Evolutionary conservation across 2,888 invertebrate species (phyloP), one percentile per base, ranked within the genome.

Genomic region (Listrodromus nycthemerus): DNA sequence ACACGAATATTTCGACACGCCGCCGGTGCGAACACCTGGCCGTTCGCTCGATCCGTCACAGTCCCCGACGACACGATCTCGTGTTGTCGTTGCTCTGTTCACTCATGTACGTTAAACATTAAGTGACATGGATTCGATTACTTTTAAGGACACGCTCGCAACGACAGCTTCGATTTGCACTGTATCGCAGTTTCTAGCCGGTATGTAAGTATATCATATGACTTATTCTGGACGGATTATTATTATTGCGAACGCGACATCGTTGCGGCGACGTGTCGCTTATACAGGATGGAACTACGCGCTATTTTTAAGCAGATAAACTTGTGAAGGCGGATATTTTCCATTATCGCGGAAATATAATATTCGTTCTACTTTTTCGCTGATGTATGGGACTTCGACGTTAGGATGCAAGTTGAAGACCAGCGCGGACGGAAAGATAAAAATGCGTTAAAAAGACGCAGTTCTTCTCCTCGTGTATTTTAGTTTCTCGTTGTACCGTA

Each of bases 171-270:
- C 97, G 66, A 93, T 96, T 83, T 96, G 96, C 85, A 97, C 98
- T 19, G 95, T 98, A 87, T 94, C 97, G 83, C 97, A 98, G 92
- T 98, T 97, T 95, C 94, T 98, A 88, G 96, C 97, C 82, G 98
- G 98, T 94, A 95, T 95, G 98, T 98, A 95, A 96, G 97, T 95
- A 84, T 71, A 48, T 76, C n/a, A 1, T 55, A 10, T 55, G 21
- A 16, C 24, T n/a, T n/a, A 55, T 55, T 21, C 21, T 55, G 10
- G 21, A 13, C 24, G n/a, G n/a, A n/a, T 55, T 21, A 21, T 55
- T 24, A 55, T 55, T 24, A 24, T 3, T 2, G 21, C 8, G 37
- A 69, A 16, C 24, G 16, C 16, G 21, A 45, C 13, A 4, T 13
- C 41, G 10, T 13, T 16, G 41, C 41, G 41, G 13, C 50, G 69